phyloP scores from a whole-genome alignment of 2,888 invertebrate species.

The Amblyjoppa fuscipennis region DNA sequence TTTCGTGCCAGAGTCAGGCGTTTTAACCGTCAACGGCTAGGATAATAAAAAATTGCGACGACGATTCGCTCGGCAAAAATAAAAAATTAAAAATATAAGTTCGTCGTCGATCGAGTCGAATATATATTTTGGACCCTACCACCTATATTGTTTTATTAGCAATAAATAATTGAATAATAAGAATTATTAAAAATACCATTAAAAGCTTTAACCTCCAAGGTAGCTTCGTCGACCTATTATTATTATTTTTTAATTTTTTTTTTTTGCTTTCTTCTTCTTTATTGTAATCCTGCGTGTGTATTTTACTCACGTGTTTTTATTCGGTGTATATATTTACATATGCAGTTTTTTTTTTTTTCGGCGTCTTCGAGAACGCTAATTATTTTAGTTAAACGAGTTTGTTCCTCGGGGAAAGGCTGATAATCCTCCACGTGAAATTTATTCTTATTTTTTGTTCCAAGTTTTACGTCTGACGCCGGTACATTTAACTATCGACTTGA shows the following conservation, averaged over 20 bases:
- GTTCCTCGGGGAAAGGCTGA: slow-evolving; percentile 63
- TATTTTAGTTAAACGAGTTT: slow-evolving; percentile 35
- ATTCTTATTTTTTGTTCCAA: slow-evolving; percentile 28
- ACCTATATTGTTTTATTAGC: slow-evolving; percentile 62
- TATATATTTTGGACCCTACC: slow-evolving; percentile 72
- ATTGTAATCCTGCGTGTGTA: slow-evolving; percentile 55
- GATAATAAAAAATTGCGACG: slow-evolving; percentile 21
- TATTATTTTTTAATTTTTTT: slow-evolving; percentile 26
- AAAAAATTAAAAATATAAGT: slow-evolving; percentile 22
- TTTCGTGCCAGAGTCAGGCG: slow-evolving; percentile 16
- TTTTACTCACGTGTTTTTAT: slow-evolving; percentile 38
- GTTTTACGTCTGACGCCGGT: neutral
- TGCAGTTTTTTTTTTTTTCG: slow-evolving; percentile 36
- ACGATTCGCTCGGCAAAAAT: slow-evolving; percentile 26
- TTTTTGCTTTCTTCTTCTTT: slow-evolving; percentile 39
- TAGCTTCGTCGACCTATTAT: slow-evolving; percentile 42
- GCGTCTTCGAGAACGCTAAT: slow-evolving; percentile 39
- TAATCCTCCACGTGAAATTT: slow-evolving; percentile 62
- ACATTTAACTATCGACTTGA: neutral
- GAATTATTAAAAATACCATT: slow-evolving; percentile 68
- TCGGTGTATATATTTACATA: slow-evolving; percentile 66
- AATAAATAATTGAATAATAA: slow-evolving; percentile 61
- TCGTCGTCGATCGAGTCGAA: slow-evolving; percentile 46
- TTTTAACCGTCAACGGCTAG: slow-evolving; percentile 21
- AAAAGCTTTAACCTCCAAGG: slow-evolving; percentile 46